A percentile compares a stretch with the other conserved stretches of the same genome.
Conservation (phyloP, 1,140 invertebrate species). For the Drosophila tropicalis region DNA sequence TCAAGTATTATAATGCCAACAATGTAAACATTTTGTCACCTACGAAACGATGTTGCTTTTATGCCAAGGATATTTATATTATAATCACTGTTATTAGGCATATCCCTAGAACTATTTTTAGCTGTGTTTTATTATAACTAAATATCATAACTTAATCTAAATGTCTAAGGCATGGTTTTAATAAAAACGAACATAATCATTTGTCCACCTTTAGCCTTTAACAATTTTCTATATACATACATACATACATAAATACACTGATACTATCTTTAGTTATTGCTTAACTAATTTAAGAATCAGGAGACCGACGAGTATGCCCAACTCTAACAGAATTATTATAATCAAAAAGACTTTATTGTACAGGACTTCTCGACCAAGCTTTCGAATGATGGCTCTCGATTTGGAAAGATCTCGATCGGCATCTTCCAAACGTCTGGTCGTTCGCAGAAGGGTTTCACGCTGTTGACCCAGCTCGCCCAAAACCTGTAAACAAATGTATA, state of each 20-base stretch:
- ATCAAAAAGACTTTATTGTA: slow-evolving; percentile 84
- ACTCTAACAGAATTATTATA: slow-evolving; percentile 84
- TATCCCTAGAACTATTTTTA: slow-evolving; percentile 45
- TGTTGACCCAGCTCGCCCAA: slow-evolving; percentile 83
- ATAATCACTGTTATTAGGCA: slow-evolving; percentile 48
- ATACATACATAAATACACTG: too few species aligned
- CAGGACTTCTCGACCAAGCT: slow-evolving; percentile 83
- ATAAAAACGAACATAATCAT: slow-evolving; percentile 55
- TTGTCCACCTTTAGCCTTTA: neutral
- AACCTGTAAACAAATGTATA: slow-evolving; percentile 44
- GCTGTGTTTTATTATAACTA: slow-evolving; percentile 70
- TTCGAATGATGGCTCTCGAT: slow-evolving; percentile 78
- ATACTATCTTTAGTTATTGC: neutral
- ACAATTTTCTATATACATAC: neutral
- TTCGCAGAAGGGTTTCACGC: slow-evolving; percentile 83
- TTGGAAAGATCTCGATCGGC: slow-evolving; percentile 83
- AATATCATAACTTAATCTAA: slow-evolving; percentile 53
- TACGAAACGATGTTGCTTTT: slow-evolving; percentile 44
- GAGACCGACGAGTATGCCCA: slow-evolving; percentile 68
- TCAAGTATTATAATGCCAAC: slow-evolving; percentile 60
- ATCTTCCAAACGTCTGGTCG: slow-evolving; percentile 83
- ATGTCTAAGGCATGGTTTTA: slow-evolving; percentile 63
- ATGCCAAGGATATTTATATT: slow-evolving; percentile 52
- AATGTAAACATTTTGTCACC: slow-evolving; percentile 32
- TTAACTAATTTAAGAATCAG: slow-evolving; percentile 70